phyloP scores from a whole-genome alignment of 2,797 vertebrate genomes.

The Nothura maculosa region DNA sequence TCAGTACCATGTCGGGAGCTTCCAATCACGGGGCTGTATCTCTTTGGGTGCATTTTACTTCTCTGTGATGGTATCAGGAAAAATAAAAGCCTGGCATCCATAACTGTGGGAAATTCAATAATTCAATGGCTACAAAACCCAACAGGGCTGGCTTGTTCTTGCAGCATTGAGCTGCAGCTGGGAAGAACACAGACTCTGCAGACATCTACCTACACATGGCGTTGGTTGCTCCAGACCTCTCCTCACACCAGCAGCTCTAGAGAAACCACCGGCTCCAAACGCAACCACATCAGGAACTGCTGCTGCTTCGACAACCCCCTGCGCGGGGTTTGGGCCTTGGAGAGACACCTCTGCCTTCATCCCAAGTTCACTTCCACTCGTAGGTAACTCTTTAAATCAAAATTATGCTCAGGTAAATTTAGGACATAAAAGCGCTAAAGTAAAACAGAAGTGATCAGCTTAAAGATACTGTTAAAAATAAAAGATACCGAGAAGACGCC shows the following conservation, averaged over 20 bases:
- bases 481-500: not conserved
- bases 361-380: not conserved
- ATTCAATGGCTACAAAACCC: not conserved
- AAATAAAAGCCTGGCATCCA: not conserved
- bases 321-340: too few relatives aligned
- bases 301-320: too few relatives aligned
- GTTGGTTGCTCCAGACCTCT: not conserved
- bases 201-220: not conserved
- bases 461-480: not conserved
- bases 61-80: fast-evolving
- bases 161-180: fast-evolving
- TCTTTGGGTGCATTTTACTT: fast-evolving
- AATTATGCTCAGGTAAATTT: too few relatives aligned
- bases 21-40: fast-evolving
- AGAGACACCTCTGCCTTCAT: fast-evolving
- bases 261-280: too few relatives aligned
- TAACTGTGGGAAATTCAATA: fast-evolving
- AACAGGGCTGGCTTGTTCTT: not conserved
- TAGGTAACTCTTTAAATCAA: not conserved
- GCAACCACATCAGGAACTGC: too few relatives aligned
- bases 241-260: too few relatives aligned
- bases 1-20: fast-evolving
- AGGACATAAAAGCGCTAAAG: not conserved
- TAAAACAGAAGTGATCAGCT: not conserved
- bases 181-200: not conserved